Base-by-base conservation (phyloP, 2,888 invertebrate genomes). In the Perdita meconis region DNA sequence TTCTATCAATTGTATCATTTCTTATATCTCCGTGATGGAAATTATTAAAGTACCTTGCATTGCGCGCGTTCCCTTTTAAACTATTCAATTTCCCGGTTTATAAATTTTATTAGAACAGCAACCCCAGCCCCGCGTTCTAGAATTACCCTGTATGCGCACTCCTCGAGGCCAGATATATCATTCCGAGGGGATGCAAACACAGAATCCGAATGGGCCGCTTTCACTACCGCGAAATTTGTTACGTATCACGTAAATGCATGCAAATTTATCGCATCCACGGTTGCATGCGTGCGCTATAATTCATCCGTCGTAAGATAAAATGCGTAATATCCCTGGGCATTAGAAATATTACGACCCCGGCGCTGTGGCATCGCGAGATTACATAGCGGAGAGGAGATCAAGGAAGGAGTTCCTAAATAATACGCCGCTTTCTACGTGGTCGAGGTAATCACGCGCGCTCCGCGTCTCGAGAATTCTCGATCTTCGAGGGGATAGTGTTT, bases 281-380 rank as follows among this genome's bases (percentile, higher is more conserved):
- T 55, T n/a, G 40, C 44, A 34, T 44, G 65, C 53, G 24, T 40
- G 51, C 63, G 63, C 38, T 51, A 36, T 59, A 67, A 76, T 76
- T 72, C 61, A 61, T 66, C 38, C 63, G 47, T 24, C 42, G 51
- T 16, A 67, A 73, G 67, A 67, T 68, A 59, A 73, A 77, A 73
- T 38, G 67, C 73, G 65, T 64, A 68, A 73, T 68, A 73, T 63
- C 59, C 59, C 34, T 30, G 73, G 63, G 73, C 67, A 64, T 73
- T 77, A 68, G 77, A 59, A 77, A 72, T 50, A 65, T 66, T 73
- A 67, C 61, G 73, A 44, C 66, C n/a, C 60, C n/a, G 51, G 19
- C 40, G 59, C 26, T 66, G 50, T 59, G 59, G 53, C 61, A 16
- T 57, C n/a, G 51, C 42, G 63, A 67, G 73, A 77, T 77, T 68